Evolutionary conservation across 1,140 invertebrate genomes (phyloP).

Genomic region (Lepidurus apus): DNA sequence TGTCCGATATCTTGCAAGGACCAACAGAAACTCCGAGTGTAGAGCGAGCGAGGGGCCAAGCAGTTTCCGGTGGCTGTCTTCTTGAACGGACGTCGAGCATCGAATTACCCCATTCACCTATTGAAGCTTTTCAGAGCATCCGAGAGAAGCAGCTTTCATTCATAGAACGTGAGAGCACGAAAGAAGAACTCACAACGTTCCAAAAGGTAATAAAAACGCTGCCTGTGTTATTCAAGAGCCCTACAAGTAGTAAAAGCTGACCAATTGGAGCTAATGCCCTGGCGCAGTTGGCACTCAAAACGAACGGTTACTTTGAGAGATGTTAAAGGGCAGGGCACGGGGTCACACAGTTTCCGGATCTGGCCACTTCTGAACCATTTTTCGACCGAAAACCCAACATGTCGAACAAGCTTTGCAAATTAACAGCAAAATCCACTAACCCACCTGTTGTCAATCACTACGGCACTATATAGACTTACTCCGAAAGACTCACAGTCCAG

Average conservation of each 20-base stretch:
- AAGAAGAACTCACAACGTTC: neutral
- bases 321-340: neutral
- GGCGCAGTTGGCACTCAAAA: neutral
- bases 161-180: neutral
- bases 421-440: no score
- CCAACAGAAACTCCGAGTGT: neutral
- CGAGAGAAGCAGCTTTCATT: neutral
- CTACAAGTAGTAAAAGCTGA: slow-evolving; percentile 9
- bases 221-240: neutral
- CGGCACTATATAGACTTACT: no score
- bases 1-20: neutral
- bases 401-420: no score
- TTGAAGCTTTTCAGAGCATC: neutral
- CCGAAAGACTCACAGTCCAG: no score
- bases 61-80: slow-evolving; percentile 6
- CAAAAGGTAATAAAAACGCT: neutral
- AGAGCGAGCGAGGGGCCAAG: neutral
- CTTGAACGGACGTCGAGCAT: neutral
- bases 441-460: no score
- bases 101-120: neutral
- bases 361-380: neutral
- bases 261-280: neutral
- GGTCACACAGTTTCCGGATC: slow-evolving; percentile 13
- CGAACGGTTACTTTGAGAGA: neutral
- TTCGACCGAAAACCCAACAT: neutral